Evolutionary conservation across 2,113 vertebrate genomes (phyloP).

Genomic region (Ammodytes dubius): DNA sequence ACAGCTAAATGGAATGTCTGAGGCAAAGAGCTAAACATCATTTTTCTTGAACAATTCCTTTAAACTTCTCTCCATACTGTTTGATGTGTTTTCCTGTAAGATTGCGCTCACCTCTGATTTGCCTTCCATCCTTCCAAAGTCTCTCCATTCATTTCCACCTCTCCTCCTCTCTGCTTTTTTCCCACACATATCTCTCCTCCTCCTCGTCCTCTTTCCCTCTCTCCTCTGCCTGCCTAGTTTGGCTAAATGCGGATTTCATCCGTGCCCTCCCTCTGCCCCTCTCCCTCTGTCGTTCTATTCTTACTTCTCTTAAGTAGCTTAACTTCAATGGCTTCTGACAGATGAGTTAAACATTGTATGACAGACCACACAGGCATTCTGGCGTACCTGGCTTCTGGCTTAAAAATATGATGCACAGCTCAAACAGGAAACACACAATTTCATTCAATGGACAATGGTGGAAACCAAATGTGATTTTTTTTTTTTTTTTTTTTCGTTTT

Average conservation of each 20-base stretch:
- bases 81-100: not conserved
- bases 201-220: conserved; percentile 7
- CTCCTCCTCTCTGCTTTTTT: conserved; percentile 47
- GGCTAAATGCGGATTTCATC: conserved; percentile 59
- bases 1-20: too few species aligned
- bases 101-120: conserved; percentile 25
- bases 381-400: conserved; percentile 43
- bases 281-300: conserved; percentile 63
- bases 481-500: not conserved
- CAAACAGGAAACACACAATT: conserved; percentile 23
- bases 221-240: conserved; percentile 30
- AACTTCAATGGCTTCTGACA: conserved; percentile 63
- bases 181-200: conserved; percentile 4
- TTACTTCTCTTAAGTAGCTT: conserved; percentile 71
- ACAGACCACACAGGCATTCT: conserved; percentile 53
- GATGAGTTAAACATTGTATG: conserved; percentile 63
- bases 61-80: conserved; percentile 18
- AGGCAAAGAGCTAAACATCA: too few species aligned
- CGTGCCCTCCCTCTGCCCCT: conserved; percentile 53
- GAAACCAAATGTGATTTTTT: not conserved
- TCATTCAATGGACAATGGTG: conserved; percentile 7
- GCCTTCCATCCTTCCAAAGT: conserved; percentile 47
- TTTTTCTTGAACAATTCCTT: not conserved
- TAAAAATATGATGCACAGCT: not conserved
- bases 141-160: conserved; percentile 46